phyloP scores from a whole-genome alignment of 2,797 vertebrate genomes.

The Leuciscus waleckii region DNA sequence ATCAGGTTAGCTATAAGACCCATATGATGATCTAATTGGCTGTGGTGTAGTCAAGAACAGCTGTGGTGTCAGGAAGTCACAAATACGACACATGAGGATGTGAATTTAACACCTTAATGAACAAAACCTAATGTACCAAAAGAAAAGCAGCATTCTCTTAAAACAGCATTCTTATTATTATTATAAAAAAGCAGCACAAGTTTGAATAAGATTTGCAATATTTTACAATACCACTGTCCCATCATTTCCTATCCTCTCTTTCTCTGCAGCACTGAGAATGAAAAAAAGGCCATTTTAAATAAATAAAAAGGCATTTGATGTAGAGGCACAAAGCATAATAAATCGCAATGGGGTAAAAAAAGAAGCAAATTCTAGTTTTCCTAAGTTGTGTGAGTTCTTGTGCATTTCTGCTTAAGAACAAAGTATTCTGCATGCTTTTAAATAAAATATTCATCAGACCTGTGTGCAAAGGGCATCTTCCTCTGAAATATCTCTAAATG shows the following conservation, averaged over 20 bases:
- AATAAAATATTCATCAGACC: constrained; percentile 14
- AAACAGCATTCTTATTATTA: not conserved
- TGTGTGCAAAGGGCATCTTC: not conserved
- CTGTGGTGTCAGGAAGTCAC: not conserved
- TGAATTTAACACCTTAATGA: not conserved
- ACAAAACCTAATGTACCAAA: not conserved
- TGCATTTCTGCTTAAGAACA: constrained; percentile 3
- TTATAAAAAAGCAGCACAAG: not conserved
- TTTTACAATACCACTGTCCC: not conserved
- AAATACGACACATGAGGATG: not conserved
- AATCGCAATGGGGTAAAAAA: not conserved
- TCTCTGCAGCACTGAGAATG: not conserved
- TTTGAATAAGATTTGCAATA: not conserved
- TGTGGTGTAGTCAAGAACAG: not conserved
- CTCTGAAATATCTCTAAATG: not conserved
- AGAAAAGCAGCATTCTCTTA: not conserved
- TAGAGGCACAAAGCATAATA: not conserved
- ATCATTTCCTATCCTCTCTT: not conserved
- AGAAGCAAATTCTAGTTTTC: not conserved
- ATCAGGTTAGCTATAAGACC: constrained; percentile 6
- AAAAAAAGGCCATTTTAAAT: constrained; percentile 16
- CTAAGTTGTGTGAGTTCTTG: not conserved
- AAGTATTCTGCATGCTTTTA: not conserved
- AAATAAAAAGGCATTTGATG: constrained; percentile 29
- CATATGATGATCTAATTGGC: not conserved